A percentile compares a stretch with the other conserved stretches of the same genome.
phyloP scores from a whole-genome alignment of 2,113 vertebrate genomes.

The Dissostichus mawsoni region DNA sequence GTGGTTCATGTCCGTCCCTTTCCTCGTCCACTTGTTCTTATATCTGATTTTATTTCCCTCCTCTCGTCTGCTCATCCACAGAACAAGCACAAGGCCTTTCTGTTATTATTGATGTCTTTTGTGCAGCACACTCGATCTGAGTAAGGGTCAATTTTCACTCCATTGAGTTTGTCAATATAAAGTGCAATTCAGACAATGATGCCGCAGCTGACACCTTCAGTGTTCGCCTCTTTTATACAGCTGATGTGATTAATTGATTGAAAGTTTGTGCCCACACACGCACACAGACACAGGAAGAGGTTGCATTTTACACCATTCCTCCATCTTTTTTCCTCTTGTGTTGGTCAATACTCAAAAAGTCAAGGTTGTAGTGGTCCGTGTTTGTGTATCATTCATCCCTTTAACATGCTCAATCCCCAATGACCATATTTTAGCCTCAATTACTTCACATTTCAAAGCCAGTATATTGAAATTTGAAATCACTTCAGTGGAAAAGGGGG shows the following conservation, averaged over 20 bases:
- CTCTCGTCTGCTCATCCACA: constrained; percentile 34
- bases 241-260: constrained; percentile 35
- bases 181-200: constrained; percentile 37
- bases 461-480: constrained; percentile 36
- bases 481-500: constrained; percentile 30
- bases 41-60: constrained; percentile 31
- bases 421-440: constrained; percentile 27
- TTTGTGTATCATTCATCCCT: neutral
- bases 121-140: constrained; percentile 18
- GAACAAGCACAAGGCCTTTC: constrained; percentile 24
- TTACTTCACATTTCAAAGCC: constrained; percentile 57
- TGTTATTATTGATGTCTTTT: constrained; percentile 52
- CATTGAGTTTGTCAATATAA: constrained; percentile 45
- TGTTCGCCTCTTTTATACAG: constrained; percentile 2
- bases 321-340: neutral
- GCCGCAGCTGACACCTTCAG: constrained; percentile 30
- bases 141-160: constrained; percentile 62
- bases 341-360: constrained; percentile 23
- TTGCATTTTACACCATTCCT: neutral
- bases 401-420: constrained; percentile 14
- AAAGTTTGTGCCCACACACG: neutral
- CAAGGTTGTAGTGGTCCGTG: neutral
- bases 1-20: constrained; percentile 22
- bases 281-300: neutral
- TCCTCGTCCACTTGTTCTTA: constrained; percentile 32